phyloP scores from a whole-genome alignment of 2,113 vertebrate species.

The Empidonax alnorum region DNA sequence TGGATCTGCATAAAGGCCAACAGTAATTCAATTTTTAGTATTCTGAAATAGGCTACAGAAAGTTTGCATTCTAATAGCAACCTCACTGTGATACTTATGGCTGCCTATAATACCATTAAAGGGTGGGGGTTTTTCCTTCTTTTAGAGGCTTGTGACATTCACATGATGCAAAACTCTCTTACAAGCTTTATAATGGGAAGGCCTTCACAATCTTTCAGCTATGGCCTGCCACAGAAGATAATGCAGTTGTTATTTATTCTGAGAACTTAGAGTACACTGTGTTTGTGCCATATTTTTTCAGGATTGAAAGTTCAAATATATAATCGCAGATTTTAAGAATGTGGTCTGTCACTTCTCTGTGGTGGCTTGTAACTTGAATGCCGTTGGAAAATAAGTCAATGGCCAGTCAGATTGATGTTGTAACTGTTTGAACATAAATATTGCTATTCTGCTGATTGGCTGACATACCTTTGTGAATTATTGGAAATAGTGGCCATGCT shows the following conservation, averaged over 20 bases:
- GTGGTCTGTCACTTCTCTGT: neutral
- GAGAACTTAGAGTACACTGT: neutral
- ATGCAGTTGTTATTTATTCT: neutral
- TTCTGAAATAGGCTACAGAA: neutral
- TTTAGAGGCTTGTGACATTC: neutral
- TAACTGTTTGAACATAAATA: neutral
- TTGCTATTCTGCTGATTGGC: neutral
- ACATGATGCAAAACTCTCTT: neutral
- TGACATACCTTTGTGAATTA: neutral
- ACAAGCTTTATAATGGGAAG: neutral
- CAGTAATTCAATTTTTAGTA: neutral
- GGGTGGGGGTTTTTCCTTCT: neutral
- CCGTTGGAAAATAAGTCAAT: neutral
- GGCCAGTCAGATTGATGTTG: neutral
- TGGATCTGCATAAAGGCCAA: neutral
- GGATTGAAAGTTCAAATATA: conserved; percentile 1
- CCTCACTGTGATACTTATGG: neutral
- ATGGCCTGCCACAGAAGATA: neutral
- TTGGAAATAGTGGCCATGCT: neutral
- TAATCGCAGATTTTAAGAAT: conserved; percentile 12
- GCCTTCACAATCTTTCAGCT: neutral
- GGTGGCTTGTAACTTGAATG: neutral
- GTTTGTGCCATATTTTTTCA: conserved; percentile 9
- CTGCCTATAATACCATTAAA: neutral
- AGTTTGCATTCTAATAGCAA: neutral